phyloP scores from a whole-genome alignment of 2,888 invertebrate species.

The Smittia sp. region DNA sequence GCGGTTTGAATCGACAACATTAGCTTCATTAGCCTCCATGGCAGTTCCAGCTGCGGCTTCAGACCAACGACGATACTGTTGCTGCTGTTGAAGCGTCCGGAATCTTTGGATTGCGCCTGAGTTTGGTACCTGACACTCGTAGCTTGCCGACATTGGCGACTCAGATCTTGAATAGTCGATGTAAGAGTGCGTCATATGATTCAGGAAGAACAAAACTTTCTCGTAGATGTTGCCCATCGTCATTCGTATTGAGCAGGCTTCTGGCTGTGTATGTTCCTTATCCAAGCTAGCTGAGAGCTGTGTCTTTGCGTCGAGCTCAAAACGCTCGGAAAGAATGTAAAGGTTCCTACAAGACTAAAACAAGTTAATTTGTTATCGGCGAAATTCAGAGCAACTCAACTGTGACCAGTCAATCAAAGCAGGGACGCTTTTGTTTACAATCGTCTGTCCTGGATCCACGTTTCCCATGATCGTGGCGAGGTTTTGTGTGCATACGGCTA shows the following conservation, averaged over 20 bases:
- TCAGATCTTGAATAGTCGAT: slow-evolving; percentile 31
- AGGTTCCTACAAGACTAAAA: slow-evolving; percentile 20
- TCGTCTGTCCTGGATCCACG: slow-evolving; percentile 24
- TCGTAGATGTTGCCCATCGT: slow-evolving; percentile 35
- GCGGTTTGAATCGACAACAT: slow-evolving; percentile 14
- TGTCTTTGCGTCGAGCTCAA: slow-evolving; percentile 21
- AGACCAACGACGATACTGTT: slow-evolving; percentile 32
- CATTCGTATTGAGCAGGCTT: slow-evolving; percentile 13
- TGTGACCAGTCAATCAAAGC: slow-evolving; percentile 26
- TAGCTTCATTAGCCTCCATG: slow-evolving; percentile 21
- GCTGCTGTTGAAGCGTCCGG: slow-evolving; percentile 10
- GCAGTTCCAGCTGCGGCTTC: slow-evolving; percentile 6
- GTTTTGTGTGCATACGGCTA: slow-evolving; percentile 22
- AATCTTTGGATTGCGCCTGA: slow-evolving; percentile 9
- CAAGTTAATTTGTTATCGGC: neutral
- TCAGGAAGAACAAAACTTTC: slow-evolving; percentile 31
- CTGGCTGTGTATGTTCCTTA: slow-evolving; percentile 13
- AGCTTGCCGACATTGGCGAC: slow-evolving; percentile 25
- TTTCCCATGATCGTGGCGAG: slow-evolving; percentile 25
- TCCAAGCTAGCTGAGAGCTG: slow-evolving; percentile 14
- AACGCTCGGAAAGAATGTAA: slow-evolving; percentile 15
- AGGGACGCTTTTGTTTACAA: slow-evolving; percentile 14
- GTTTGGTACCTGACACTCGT: slow-evolving; percentile 25
- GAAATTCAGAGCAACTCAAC: neutral
- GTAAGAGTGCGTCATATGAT: slow-evolving; percentile 27